phyloP scores from a whole-genome alignment of 1,140 invertebrate species.

The Drosophila athabasca region DNA sequence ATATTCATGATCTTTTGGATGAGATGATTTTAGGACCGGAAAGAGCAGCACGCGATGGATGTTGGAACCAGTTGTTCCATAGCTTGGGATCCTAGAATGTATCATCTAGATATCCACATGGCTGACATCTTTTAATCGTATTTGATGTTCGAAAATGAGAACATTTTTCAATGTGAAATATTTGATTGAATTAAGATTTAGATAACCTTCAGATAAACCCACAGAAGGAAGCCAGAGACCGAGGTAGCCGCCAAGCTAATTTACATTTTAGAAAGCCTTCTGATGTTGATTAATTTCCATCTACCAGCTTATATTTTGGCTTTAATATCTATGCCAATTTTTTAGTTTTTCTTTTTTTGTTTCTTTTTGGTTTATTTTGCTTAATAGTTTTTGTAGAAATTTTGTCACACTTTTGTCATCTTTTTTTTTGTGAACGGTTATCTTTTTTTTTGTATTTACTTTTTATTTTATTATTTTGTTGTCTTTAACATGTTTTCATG shows the following conservation, averaged over 20 bases:
- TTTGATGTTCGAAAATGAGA: conserved; percentile 28
- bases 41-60: conserved; percentile 51
- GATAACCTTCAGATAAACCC: conserved; percentile 12
- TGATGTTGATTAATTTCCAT: conserved; percentile 22
- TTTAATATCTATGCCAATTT: conserved; percentile 46
- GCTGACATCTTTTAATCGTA: too few relatives aligned
- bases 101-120: conserved; percentile 1
- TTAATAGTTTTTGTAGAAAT: conserved; percentile 31
- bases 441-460: conserved; percentile 13
- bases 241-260: conserved; percentile 13
- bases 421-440: conserved; percentile 6
- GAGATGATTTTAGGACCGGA: conserved; percentile 61
- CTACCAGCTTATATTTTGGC: conserved; percentile 20
- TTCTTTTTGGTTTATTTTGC: conserved; percentile 30
- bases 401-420: conserved; percentile 4
- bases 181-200: conserved; percentile 35
- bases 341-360: conserved; percentile 18
- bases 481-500: conserved; percentile 28
- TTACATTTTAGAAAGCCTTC: conserved; percentile 43
- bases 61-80: conserved; percentile 41
- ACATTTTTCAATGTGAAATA: conserved; percentile 25
- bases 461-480: conserved; percentile 23
- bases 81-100: conserved; percentile 2
- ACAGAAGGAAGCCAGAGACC: conserved; percentile 19
- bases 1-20: conserved; percentile 63